Base-by-base conservation (phyloP, 2,888 invertebrate species). In the Labia minor region DNA sequence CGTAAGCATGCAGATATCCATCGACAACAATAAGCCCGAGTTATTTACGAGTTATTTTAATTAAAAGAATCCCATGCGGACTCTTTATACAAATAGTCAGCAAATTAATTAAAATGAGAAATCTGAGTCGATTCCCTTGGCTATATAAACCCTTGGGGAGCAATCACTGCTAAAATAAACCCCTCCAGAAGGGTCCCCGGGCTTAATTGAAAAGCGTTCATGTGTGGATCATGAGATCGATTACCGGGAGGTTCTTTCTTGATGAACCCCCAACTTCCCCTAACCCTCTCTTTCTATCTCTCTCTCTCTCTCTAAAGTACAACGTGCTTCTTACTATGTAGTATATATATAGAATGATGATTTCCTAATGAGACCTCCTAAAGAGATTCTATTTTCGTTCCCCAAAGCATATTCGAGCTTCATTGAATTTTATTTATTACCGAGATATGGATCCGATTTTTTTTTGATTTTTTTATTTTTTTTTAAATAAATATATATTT, bases 31-130 rank as follows among this genome's bases (percentile, higher is more conserved):
- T 26, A 26, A 26, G 26, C 26, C 26, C 26, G 26, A 26, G n/a
- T 49, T 49, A 16, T 16, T 49, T 49, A 16, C 14, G 49, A 49
- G 49, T 49, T 49, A 49, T 49, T 49, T 49, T 49, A 49, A 49
- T 49, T 49, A 49, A 49, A 49, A 49, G 49, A 49, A 49, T 49
- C 49, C 14, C 49, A 49, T 16, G 16, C 49, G 16, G 49, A 49
- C 49, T 49, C 8, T 49, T 49, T 49, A 49, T 49, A 49, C 49
- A 49, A 49, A 49, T 49, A 49, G 49, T 11, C 49, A 49, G 49
- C 49, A 49, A 49, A 49, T 49, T 49, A 49, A 49, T 49, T 49
- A 49, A 49, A 49, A 49, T 49, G 49, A 49, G 49, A 49, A 49
- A 49, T 49, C 49, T 49, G 49, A 49, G n/a, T 49, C 49, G 26